Evolutionary conservation across 2,888 invertebrate genomes (phyloP), one percentile per base, ranked within the genome.

Genomic region (Eurytoma adleriae): DNA sequence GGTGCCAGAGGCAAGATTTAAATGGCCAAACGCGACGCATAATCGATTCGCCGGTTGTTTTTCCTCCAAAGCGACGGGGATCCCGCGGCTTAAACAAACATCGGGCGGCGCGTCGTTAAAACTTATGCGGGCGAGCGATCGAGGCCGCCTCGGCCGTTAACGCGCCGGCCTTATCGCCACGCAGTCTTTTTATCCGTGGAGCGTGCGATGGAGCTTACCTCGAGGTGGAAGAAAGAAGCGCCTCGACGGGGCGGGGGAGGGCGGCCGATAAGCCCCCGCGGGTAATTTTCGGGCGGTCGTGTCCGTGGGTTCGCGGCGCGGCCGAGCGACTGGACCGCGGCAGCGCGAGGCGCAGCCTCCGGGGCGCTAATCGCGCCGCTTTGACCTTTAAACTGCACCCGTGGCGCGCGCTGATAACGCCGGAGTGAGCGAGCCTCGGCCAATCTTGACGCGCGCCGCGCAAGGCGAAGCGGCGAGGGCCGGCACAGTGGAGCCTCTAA

Each of bases 381-480:
- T 40, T 81, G 81, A 81, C 81, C 81, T 81, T 81, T 81, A 78
- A 81, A 75, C 81, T 78, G 78, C 75, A 62, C 78, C 75, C 81
- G 74, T 77, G 73, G 73, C 69, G 40, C 40, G 27, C 68, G 30
- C 62, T 61, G 80, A 78, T 81, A 78, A 81, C 70, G 69, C 14
- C 48, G n/a, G 20, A 12, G 50, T 4, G 50, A 52, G 16, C 64
- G 64, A 40, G 40, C 40, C 48, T 24, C 16, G 24, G 61, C 14
- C 16, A 54, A n/a, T 54, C 14, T 54, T n/a, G 18, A n/a, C 48
- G 64, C 18, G 18, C 18, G n/a, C n/a, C 48, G 27, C 62, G 30
- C 3, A 16, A 16, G 54, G 54, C 13, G n/a, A 54, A n/a, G 54
- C 54, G 54, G n/a, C 4, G 40, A 40, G 40, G 7, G 54, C 13